phyloP scores from a whole-genome alignment of 2,888 invertebrate species.

The Ichneumoninae sp. region DNA sequence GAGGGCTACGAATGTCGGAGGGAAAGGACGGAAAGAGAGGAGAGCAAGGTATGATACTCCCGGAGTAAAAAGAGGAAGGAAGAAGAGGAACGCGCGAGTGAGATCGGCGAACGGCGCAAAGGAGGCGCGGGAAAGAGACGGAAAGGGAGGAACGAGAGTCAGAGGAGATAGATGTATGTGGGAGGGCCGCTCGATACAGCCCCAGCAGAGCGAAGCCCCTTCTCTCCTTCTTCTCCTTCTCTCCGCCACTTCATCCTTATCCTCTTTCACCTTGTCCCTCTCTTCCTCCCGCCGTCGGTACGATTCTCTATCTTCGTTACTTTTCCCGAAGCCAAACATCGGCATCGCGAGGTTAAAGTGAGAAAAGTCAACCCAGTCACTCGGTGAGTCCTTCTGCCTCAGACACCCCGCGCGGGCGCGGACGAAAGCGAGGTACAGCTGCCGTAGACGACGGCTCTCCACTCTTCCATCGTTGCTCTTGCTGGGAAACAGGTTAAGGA shows the following conservation, averaged over 20 bases:
- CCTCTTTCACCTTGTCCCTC: constrained; percentile 53
- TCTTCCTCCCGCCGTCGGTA: constrained; percentile 43
- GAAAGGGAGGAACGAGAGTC: constrained; percentile 75
- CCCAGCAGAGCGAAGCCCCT: constrained; percentile 82
- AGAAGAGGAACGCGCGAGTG: constrained; percentile 62
- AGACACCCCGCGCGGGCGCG: constrained; percentile 73
- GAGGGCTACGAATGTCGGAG: constrained; percentile 82
- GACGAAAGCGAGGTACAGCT: constrained; percentile 56
- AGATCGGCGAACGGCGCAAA: constrained; percentile 66
- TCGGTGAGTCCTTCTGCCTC: constrained; percentile 79
- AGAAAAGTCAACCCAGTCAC: constrained; percentile 84
- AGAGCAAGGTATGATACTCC: constrained; percentile 53
- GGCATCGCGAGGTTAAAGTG: constrained; percentile 84
- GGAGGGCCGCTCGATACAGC: constrained; percentile 85
- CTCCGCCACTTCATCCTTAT: constrained; percentile 68
- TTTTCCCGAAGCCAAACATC: constrained; percentile 82
- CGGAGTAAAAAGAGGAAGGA: constrained; percentile 63
- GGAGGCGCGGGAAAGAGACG: constrained; percentile 75
- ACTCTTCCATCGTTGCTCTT: constrained; percentile 58
- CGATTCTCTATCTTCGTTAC: constrained; percentile 55
- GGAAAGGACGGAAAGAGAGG: constrained; percentile 81
- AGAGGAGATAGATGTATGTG: constrained; percentile 84
- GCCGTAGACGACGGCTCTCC: constrained; percentile 60
- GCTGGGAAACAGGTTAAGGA: constrained; percentile 64
- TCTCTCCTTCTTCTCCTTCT: constrained; percentile 58